Conservation (phyloP, 2,797 vertebrate genomes). For the Argentina silus region DNA sequence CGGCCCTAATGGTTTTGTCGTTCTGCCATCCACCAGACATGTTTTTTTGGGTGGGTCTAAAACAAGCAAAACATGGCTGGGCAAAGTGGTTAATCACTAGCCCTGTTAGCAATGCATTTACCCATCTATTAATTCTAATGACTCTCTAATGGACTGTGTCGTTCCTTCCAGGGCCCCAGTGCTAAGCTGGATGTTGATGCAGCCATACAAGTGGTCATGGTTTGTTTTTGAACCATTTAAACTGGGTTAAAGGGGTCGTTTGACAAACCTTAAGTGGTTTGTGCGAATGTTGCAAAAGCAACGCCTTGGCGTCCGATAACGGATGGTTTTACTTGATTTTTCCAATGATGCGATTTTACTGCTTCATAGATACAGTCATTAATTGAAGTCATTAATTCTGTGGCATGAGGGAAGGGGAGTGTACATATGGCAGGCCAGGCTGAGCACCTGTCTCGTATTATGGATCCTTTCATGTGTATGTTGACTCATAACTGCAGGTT, state of each 20-base stretch:
- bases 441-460: not conserved
- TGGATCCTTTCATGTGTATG: not conserved
- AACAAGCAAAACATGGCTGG: conserved; percentile 39
- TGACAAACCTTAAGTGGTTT: conserved; percentile 45
- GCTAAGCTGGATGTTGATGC: conserved; percentile 43
- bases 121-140: conserved; percentile 52
- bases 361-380: not conserved
- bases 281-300: conserved; percentile 23
- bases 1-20: conserved; percentile 25
- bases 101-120: conserved; percentile 39
- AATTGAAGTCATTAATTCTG: conserved; percentile 3
- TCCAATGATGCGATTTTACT: conserved; percentile 16
- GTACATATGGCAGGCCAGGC: not conserved
- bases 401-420: not conserved
- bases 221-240: conserved; percentile 55
- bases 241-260: conserved; percentile 43
- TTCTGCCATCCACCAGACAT: conserved; percentile 12
- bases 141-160: conserved; percentile 52
- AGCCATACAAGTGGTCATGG: conserved; percentile 39
- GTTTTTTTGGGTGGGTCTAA: conserved; percentile 19
- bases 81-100: conserved; percentile 43
- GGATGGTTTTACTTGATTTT: not conserved
- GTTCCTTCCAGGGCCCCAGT: conserved; percentile 26
- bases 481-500: conserved; percentile 8
- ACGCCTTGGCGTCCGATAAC: conserved; percentile 19